Evolutionary conservation across 2,797 vertebrate genomes (phyloP).

Genomic region (Muscicapa comitata): DNA sequence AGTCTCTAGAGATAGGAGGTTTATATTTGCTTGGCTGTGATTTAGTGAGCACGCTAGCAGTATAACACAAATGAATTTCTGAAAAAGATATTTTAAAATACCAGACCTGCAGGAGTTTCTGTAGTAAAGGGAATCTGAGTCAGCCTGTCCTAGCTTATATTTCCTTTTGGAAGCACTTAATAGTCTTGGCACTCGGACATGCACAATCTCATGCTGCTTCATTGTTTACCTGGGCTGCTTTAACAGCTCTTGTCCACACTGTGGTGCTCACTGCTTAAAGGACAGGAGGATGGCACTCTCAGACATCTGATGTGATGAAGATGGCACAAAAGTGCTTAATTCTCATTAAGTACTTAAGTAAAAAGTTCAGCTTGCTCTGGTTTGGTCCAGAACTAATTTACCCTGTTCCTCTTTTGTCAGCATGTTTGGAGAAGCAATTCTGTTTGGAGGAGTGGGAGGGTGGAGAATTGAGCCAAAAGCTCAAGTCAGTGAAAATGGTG

Average conservation of each 20-base stretch:
- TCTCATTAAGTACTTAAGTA: not conserved
- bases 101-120: not conserved
- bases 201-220: not conserved
- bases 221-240: not conserved
- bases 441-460: not conserved
- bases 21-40: not conserved
- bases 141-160: not conserved
- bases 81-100: not conserved
- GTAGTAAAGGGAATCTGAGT: not conserved
- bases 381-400: not conserved
- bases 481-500: not conserved
- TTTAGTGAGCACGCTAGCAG: not conserved
- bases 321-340: not conserved
- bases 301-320: not conserved
- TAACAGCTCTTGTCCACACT: not conserved
- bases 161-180: not conserved
- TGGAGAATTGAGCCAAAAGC: not conserved
- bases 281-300: not conserved
- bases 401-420: not conserved
- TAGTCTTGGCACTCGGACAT: fast-evolving
- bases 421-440: not conserved
- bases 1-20: not conserved
- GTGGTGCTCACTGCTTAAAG: not conserved
- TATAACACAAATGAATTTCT: not conserved
- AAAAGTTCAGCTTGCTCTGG: not conserved